Evolutionary conservation across 2,113 vertebrate genomes (phyloP).

Genomic region (Upupa epops): DNA sequence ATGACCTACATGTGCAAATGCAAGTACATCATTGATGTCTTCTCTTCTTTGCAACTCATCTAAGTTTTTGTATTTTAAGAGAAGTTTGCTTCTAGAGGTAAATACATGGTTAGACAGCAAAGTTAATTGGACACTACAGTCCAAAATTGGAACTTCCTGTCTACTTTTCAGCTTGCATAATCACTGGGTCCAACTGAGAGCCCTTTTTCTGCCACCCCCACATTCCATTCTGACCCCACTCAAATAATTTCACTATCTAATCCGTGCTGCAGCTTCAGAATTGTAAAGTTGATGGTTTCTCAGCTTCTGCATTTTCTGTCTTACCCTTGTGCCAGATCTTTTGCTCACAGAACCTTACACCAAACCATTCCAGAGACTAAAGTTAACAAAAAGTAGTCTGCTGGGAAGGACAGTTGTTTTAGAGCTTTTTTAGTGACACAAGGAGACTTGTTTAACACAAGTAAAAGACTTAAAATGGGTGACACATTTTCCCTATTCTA

Average conservation of each 20-base stretch:
- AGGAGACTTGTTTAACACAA: neutral
- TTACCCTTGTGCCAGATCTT: neutral
- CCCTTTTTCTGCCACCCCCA: neutral
- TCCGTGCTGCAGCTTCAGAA: neutral
- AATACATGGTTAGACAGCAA: neutral
- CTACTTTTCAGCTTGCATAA: accelerated
- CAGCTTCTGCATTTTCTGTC: neutral
- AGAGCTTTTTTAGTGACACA: neutral
- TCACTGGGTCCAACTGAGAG: neutral
- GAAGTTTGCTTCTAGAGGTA: neutral
- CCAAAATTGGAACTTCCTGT: neutral
- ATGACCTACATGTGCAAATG: neutral
- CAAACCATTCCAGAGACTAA: neutral
- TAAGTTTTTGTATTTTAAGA: neutral
- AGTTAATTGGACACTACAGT: neutral
- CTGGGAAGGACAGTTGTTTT: neutral
- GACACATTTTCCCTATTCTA: neutral
- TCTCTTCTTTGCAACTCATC: neutral
- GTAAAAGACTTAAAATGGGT: neutral
- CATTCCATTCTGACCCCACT: neutral
- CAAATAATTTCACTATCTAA: neutral
- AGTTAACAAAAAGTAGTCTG: neutral
- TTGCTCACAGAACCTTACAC: neutral
- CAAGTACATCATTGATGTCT: neutral
- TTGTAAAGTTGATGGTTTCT: neutral